phyloP scores from a whole-genome alignment of 2,888 invertebrate genomes.

The Myathropa florea region DNA sequence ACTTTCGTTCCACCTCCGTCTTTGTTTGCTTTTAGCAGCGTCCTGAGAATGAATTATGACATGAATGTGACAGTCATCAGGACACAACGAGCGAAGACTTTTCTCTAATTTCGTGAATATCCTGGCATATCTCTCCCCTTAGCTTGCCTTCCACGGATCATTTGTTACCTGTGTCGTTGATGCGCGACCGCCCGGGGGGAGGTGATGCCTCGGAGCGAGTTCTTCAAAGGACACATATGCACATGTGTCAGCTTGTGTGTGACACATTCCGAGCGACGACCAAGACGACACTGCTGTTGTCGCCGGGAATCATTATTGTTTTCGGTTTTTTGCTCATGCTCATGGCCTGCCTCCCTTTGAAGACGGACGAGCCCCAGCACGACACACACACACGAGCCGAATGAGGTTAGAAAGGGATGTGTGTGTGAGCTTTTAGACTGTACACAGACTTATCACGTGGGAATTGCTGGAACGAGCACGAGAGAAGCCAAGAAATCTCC shows the following conservation, averaged over 20 bases:
- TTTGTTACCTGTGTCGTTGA: conserved; percentile 53
- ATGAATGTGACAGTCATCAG: conserved; percentile 52
- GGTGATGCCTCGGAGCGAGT: neutral
- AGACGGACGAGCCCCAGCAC: conserved; percentile 61
- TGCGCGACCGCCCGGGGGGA: conserved; percentile 26
- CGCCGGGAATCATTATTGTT: conserved; percentile 64
- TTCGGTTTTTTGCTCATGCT: conserved; percentile 43
- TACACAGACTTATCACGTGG: conserved; percentile 46
- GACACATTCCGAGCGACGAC: conserved; percentile 24
- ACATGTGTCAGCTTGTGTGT: conserved; percentile 40
- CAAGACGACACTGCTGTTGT: conserved; percentile 54
- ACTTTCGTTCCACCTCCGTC: conserved; percentile 39
- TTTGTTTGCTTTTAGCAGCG: conserved; percentile 10
- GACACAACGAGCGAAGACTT: conserved; percentile 39
- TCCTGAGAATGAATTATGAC: conserved; percentile 67
- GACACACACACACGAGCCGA: conserved; percentile 58
- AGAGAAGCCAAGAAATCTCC: conserved; percentile 45
- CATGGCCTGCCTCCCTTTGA: conserved; percentile 19
- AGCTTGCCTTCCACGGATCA: conserved; percentile 49
- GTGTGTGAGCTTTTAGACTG: neutral
- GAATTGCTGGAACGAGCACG: conserved; percentile 55
- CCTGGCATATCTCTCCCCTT: conserved; percentile 32
- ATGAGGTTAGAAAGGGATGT: conserved; percentile 68
- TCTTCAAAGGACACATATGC: conserved; percentile 53
- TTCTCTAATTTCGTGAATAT: conserved; percentile 61